These are phyloP conservation scores for Molossus alvarezi DNA, from an alignment of 2,797 vertebrate species.

Conservation along the genomic window DNA sequence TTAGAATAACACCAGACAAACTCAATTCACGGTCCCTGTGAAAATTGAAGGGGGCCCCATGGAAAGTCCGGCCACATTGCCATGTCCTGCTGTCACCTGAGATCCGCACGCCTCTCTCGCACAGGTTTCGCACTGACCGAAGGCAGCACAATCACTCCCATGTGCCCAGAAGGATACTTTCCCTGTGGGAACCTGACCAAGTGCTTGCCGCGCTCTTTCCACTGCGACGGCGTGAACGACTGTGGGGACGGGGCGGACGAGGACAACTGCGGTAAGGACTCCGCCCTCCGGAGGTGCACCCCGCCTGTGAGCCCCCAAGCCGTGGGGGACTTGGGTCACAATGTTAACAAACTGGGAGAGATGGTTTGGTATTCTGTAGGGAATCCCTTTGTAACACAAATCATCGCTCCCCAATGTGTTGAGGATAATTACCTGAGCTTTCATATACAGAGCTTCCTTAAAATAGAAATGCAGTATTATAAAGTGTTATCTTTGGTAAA, in stretches of 20 bases:
- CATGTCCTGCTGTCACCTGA: background rate
- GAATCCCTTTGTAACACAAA: background rate
- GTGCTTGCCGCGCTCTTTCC: slow-evolving; percentile 91
- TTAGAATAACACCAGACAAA: background rate
- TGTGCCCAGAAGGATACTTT: slow-evolving; percentile 92
- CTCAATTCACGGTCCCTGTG: background rate
- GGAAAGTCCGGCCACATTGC: background rate
- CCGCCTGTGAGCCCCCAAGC: background rate
- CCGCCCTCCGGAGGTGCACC: rapidly evolving
- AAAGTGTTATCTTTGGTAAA: slow-evolving; percentile 11
- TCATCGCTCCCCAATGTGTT: background rate
- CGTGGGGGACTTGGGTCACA: background rate
- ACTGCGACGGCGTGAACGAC: slow-evolving; percentile 92
- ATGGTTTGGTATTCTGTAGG: background rate
- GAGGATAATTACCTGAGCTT: background rate
- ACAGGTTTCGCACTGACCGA: slow-evolving; percentile 81
- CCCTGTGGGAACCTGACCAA: slow-evolving; percentile 92
- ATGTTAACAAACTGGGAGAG: background rate
- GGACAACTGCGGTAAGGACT: slow-evolving; percentile 88
- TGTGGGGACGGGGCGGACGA: slow-evolving; percentile 93
- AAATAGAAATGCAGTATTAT: background rate
- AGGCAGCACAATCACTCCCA: slow-evolving; percentile 71
- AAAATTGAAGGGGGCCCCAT: too few species aligned
- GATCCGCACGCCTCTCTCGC: slow-evolving; percentile 46
- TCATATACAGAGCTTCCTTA: background rate